A percentile compares a stretch with the other conserved stretches of the same genome.
Evolutionary conservation across 2,113 vertebrate species (phyloP).

Genomic region (Pterocles orientalis): DNA sequence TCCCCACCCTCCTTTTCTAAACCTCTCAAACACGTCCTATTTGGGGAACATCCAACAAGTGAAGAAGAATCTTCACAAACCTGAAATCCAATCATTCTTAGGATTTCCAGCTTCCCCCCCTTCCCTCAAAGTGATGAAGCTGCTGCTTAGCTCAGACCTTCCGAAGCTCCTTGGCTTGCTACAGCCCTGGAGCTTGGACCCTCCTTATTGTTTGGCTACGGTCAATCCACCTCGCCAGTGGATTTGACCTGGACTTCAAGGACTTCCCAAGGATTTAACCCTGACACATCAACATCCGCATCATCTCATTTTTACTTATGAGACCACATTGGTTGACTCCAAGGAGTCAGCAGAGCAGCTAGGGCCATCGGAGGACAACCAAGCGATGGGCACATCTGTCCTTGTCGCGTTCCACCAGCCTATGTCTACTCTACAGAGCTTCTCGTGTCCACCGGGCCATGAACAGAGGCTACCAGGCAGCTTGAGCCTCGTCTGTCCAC

Average conservation of each 20-base stretch:
- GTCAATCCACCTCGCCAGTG: neutral
- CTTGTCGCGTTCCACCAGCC: neutral
- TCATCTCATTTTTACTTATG: fast-evolving
- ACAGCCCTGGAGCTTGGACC: neutral
- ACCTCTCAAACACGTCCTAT: neutral
- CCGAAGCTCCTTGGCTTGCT: neutral
- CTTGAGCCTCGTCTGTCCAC: neutral
- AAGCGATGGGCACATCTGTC: neutral
- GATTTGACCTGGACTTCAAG: neutral
- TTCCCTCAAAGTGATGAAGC: too few species aligned
- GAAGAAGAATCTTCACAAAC: neutral
- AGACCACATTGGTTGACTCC: fast-evolving
- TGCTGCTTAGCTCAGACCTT: neutral
- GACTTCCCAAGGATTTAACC: neutral
- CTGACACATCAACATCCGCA: fast-evolving
- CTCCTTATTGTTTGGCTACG: fast-evolving
- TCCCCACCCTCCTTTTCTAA: neutral
- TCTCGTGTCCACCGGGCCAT: fast-evolving
- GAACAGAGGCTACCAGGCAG: neutral
- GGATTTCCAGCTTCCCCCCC: neutral
- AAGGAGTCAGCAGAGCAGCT: neutral
- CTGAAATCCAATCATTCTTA: neutral
- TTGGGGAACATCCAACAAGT: neutral
- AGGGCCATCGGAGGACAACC: neutral
- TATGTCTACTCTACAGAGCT: neutral